Percentiles rank a stretch among this genome's conserved stretches.
Conservation (phyloP, 2,113 vertebrate genomes). For the zebrafish (Danio rerio) region GRCz12tu NC_133178.1:27791501-27792000, state of each 20-base stretch:
- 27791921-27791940: neutral
- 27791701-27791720: slow-evolving; percentile 46
- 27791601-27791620: slow-evolving; percentile 47
- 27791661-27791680: slow-evolving; percentile 57
- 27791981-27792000: too few relatives aligned
- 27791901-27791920: neutral
- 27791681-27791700: slow-evolving; percentile 48
- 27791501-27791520: neutral
- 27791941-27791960: neutral
- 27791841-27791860: slow-evolving; percentile 6
- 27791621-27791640: slow-evolving; percentile 47
- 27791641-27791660: slow-evolving; percentile 56
- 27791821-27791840: neutral
- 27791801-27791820: slow-evolving; percentile 25
- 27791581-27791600: slow-evolving; percentile 44
- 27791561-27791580: slow-evolving; percentile 20
- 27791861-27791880: neutral
- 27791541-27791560: slow-evolving; percentile 21
- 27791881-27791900: neutral
- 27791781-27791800: slow-evolving; percentile 15
- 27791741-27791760: slow-evolving; percentile 8
- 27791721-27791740: neutral
- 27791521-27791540: slow-evolving; percentile 10
- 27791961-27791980: too few relatives aligned
- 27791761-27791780: neutral